Conservation (phyloP, 2,797 vertebrate genomes). For the Emydoidea blandingii region DNA sequence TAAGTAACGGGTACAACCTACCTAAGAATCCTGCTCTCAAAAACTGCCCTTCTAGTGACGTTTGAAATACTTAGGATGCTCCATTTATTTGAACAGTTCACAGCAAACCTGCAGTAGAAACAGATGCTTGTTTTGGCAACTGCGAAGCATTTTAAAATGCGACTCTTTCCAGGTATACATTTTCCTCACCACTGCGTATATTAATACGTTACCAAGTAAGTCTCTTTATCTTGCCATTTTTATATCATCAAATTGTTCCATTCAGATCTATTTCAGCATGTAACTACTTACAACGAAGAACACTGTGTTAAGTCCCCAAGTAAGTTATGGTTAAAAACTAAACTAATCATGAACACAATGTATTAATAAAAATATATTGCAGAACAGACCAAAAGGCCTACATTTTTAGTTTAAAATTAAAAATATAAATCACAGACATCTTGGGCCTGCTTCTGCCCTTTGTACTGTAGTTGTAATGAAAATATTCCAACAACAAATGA, state of each 20-base stretch:
- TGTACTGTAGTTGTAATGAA: slow-evolving; percentile 14
- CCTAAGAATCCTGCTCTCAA: slow-evolving; percentile 35
- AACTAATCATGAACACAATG: neutral
- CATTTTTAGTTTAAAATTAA: neutral
- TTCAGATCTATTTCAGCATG: slow-evolving; percentile 54
- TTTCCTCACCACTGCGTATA: slow-evolving; percentile 63
- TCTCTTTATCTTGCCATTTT: slow-evolving; percentile 65
- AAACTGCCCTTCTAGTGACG: slow-evolving; percentile 59
- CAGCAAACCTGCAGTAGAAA: slow-evolving; percentile 59
- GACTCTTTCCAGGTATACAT: slow-evolving; percentile 59
- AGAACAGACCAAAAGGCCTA: neutral
- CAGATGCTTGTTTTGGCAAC: slow-evolving; percentile 73
- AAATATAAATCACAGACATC: neutral
- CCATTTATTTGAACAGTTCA: slow-evolving; percentile 62
- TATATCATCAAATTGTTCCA: slow-evolving; percentile 65
- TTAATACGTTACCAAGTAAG: slow-evolving; percentile 59
- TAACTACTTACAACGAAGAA: slow-evolving; percentile 24
- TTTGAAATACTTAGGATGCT: slow-evolving; percentile 58
- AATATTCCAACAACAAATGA: slow-evolving; percentile 18
- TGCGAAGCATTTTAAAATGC: slow-evolving; percentile 58
- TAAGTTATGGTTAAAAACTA: slow-evolving; percentile 18
- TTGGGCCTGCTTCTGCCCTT: neutral
- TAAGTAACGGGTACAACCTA: slow-evolving; percentile 33
- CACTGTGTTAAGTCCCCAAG: slow-evolving; percentile 45
- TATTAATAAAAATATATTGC: neutral